Percentiles rank a stretch among this genome's conserved stretches.
Conservation (phyloP, 64 coral and sea anemone genomes). For the Astreopora myriophthalma region DNA sequence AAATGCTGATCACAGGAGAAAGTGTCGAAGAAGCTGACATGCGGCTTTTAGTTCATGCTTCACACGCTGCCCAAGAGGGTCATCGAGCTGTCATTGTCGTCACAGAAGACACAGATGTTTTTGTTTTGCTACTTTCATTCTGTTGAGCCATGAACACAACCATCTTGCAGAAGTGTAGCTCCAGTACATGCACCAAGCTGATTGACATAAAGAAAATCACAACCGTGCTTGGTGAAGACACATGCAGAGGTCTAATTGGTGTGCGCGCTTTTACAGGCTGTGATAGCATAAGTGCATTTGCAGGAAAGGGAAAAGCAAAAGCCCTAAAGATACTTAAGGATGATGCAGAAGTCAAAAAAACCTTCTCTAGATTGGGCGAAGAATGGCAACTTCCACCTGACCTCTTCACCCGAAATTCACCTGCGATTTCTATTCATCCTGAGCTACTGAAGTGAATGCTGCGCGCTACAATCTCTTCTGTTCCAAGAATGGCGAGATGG, state of each 20-base stretch:
- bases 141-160: not conserved
- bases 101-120: constrained; percentile 55
- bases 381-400: not conserved
- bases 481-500: constrained; percentile 31
- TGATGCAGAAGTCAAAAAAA: not conserved
- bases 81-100: constrained; percentile 4
- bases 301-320: constrained; percentile 38
- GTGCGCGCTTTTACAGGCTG: constrained; percentile 39
- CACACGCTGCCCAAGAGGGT: constrained; percentile 2
- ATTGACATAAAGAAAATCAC: constrained; percentile 8
- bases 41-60: constrained; percentile 31
- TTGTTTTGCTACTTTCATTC: constrained; percentile 27
- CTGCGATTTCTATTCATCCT: constrained; percentile 2
- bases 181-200: constrained; percentile 22
- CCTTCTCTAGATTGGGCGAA: constrained; percentile 3
- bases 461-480: constrained; percentile 16
- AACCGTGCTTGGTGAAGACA: not conserved
- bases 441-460: constrained; percentile 14
- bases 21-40: constrained; percentile 35
- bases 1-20: not conserved
- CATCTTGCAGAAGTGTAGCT: constrained; percentile 14
- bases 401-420: constrained; percentile 26
- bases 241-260: constrained; percentile 33
- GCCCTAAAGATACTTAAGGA: constrained; percentile 20
- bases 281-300: constrained; percentile 55